Base-by-base conservation (phyloP, 2,888 invertebrate genomes). In the Neoscelio sp. region DNA sequence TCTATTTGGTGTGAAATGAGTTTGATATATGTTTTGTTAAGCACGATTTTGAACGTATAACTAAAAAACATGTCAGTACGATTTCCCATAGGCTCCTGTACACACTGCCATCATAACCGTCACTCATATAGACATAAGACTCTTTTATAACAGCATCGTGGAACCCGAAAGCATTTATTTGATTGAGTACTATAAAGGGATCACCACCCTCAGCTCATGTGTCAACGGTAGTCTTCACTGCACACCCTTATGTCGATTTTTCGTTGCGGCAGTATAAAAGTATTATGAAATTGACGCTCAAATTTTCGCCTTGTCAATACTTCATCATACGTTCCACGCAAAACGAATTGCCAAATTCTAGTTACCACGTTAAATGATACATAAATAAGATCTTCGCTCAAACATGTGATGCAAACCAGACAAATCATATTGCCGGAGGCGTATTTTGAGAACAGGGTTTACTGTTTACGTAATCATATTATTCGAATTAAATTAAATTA, bases 151-250 rank as follows among this genome's bases (percentile, higher is more conserved):
- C 70, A 68, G 81, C 71, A 78, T 75, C 70, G 23, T 23, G 68
- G 68, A 62, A 50, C 80, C 81, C 64, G 64, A 38, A 76, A 81
- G 76, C 80, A 71, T 80, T 82, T 81, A 82, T 80, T 81, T 82
- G 78, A 82, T 80, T 70, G 70, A 73, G 75, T 56, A 80, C 80
- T 80, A 82, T 58, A 56, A 64, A 48, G 60, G 65, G 65, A 71
- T 75, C 65, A 50, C 33, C 54, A 65, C 75, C 75, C 78, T 70
- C 35, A 58, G 33, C 48, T 78, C 46, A 48, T 68, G 30, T 28
- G 64, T 58, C 64, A 56, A 62, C 62, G n/a, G 42, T 30, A 30
- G 38, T 40, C 33, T 58, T 54, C 13, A 40, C 13, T 26, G 20
- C 26, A 54, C 48, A 77, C 58, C 65, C 52, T 18, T 20, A 6